Base-by-base conservation (phyloP, 64 coral and sea anemone genomes). In the Platygyra sinensis region DNA sequence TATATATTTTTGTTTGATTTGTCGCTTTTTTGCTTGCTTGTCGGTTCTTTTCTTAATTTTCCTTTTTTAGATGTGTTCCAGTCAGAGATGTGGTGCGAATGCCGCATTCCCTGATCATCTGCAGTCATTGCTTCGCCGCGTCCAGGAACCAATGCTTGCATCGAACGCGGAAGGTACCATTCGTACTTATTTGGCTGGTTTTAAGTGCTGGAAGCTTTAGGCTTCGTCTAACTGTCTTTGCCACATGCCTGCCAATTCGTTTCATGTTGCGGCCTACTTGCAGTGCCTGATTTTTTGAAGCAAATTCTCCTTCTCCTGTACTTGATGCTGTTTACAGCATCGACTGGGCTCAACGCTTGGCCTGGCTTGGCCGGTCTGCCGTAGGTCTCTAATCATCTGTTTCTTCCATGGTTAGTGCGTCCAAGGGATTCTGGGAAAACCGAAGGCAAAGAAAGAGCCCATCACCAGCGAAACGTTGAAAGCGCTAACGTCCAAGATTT, bases 321-420 rank as follows among this genome's bases (percentile, higher is more conserved):
- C 63, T 83, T 29, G 73, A 54, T 74, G 85, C 85, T 27, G 72
- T 88, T 61, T 88, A 88, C 20, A 85, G 81, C 29, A 85, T 85
- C 39, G 81, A 85, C 60, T 85, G 81, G 81, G 81, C 81, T 62
- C 55, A 30, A 22, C 60, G 18, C 6, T 36, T 36, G 33, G 33
- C 33, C 1, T 1, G 33, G 18, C 6, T 36, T 36, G 33, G 33
- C 33, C 1, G 33, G 33, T 36, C 33, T 36, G 33, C 33, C 33
- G 33, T 1, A 36, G 33, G 33, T 36, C 33, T 36, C 33, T 36
- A 3, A 36, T 36, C 33, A 3, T 36, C 33, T 3, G 33, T 36
- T 36, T 36, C 33, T 36, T 36, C 33, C 33, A 36, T 36, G 1
- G 33, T 36, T 36, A 1, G 33, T 36, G 33, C 33, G 33, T 36